A percentile compares a stretch with the other conserved stretches of the same genome.
These are phyloP conservation scores for Solen grandis DNA, from an alignment of 1,140 invertebrate species.

Conservation along the genomic window DNA sequence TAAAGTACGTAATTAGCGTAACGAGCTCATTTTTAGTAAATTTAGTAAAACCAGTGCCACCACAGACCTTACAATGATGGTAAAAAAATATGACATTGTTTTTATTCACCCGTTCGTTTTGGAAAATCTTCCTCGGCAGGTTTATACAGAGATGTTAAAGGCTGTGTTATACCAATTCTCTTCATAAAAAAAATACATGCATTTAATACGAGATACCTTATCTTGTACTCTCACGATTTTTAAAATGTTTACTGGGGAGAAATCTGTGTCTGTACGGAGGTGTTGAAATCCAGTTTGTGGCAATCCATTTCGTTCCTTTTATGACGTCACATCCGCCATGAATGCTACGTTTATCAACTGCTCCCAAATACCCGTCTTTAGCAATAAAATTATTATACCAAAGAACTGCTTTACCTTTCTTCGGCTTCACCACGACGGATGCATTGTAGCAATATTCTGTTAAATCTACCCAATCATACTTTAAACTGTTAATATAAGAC, in stretches of 20 bases:
- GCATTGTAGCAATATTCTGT: slow-evolving; percentile 31
- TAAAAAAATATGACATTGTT: too few species aligned
- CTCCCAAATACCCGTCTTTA: slow-evolving; percentile 21
- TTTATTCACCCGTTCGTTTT: too few species aligned
- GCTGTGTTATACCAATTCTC: neutral
- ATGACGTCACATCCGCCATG: slow-evolving; percentile 52
- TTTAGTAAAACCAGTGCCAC: too few species aligned
- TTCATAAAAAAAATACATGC: neutral
- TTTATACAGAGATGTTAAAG: neutral
- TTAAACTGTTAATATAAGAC: neutral
- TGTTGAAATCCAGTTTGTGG: slow-evolving; percentile 47
- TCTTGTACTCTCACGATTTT: neutral
- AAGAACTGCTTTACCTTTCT: slow-evolving; percentile 52
- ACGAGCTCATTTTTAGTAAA: too few species aligned
- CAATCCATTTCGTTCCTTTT: slow-evolving; percentile 57
- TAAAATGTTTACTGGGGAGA: slow-evolving; percentile 18
- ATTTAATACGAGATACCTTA: neutral
- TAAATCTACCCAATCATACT: slow-evolving; percentile 24
- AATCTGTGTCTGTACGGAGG: slow-evolving; percentile 13
- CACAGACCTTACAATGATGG: too few species aligned
- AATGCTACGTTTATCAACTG: slow-evolving; percentile 6
- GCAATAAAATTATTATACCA: slow-evolving; percentile 55
- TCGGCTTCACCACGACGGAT: slow-evolving; percentile 10
- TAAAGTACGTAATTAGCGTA: too few species aligned
- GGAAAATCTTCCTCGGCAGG: neutral